A percentile compares a stretch with the other conserved stretches of the same genome.
Evolutionary conservation across 2,888 invertebrate genomes (phyloP).

Genomic region (Gastracanthus pulcherrimus): DNA sequence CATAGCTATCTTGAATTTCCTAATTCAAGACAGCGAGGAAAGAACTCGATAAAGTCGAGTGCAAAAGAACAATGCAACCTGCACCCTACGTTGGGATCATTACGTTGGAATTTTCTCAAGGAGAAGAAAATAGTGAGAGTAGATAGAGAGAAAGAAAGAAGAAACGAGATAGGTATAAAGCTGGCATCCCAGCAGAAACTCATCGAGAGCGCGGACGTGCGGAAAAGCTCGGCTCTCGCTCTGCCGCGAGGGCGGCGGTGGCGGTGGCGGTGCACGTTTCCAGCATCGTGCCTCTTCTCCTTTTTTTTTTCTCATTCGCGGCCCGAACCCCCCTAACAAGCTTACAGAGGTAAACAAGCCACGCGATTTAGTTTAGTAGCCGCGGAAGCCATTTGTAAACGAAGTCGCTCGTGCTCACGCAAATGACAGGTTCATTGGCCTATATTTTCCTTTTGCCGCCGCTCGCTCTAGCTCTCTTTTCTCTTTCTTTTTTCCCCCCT

Average conservation of each 20-base stretch:
- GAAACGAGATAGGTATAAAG: background rate
- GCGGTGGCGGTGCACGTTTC: slow-evolving; percentile 6
- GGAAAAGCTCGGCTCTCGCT: background rate
- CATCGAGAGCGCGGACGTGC: background rate
- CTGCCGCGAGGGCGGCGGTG: background rate
- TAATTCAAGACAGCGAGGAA: no score
- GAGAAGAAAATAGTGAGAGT: background rate
- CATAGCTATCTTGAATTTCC: no score
- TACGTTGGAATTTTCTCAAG: no score
- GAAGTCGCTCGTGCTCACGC: slow-evolving; percentile 39
- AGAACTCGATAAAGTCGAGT: no score
- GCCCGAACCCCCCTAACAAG: slow-evolving; percentile 38
- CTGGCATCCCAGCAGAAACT: background rate
- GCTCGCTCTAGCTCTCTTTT: no score
- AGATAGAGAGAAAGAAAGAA: background rate
- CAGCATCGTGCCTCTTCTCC: slow-evolving; percentile 19
- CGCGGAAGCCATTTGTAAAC: slow-evolving; percentile 58
- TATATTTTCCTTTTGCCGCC: slow-evolving; percentile 22
- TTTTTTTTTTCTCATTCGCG: background rate
- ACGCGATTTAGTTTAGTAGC: slow-evolving; percentile 54
- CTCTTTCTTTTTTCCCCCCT: background rate
- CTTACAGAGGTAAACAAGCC: slow-evolving; percentile 56
- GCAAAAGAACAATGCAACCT: no score
- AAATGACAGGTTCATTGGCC: slow-evolving; percentile 52
- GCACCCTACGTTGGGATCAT: no score